Conservation (phyloP, 2,888 invertebrate species). For the Cerceris rybyensis region DNA sequence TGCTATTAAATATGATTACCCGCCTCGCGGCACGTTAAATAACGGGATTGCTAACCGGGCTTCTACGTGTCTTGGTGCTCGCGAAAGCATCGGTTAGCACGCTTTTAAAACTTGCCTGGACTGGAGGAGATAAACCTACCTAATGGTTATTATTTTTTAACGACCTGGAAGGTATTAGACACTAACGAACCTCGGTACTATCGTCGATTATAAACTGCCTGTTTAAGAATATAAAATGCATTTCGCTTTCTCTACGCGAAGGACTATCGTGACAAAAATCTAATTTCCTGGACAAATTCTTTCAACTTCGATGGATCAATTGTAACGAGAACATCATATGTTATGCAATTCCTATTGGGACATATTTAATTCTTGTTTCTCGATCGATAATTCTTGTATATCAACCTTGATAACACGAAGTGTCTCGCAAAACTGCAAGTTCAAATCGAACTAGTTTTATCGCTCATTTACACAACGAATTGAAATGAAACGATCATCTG, state of each 20-base stretch:
- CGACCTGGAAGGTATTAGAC: slow-evolving; percentile 6
- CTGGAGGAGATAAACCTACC: slow-evolving; percentile 40
- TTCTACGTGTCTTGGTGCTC: slow-evolving; percentile 15
- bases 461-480: too few relatives aligned
- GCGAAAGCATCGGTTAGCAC: slow-evolving; percentile 41
- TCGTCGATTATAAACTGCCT: slow-evolving; percentile 10
- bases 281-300: not conserved
- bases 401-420: too few relatives aligned
- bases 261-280: not conserved
- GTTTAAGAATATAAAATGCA: not conserved
- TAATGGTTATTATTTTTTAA: slow-evolving; percentile 49
- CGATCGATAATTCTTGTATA: too few relatives aligned
- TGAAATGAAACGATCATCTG: too few relatives aligned
- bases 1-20: slow-evolving; percentile 71
- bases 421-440: too few relatives aligned
- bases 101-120: slow-evolving; percentile 43
- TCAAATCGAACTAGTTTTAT: too few relatives aligned
- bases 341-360: too few relatives aligned
- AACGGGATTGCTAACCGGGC: slow-evolving; percentile 60
- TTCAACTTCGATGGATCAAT: too few relatives aligned
- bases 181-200: not conserved
- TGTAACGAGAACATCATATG: too few relatives aligned
- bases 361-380: too few relatives aligned
- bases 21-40: slow-evolving; percentile 58
- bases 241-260: not conserved